Evolutionary conservation across 2,797 vertebrate species (phyloP).

Genomic region (Dicrostonyx torquatus): DNA sequence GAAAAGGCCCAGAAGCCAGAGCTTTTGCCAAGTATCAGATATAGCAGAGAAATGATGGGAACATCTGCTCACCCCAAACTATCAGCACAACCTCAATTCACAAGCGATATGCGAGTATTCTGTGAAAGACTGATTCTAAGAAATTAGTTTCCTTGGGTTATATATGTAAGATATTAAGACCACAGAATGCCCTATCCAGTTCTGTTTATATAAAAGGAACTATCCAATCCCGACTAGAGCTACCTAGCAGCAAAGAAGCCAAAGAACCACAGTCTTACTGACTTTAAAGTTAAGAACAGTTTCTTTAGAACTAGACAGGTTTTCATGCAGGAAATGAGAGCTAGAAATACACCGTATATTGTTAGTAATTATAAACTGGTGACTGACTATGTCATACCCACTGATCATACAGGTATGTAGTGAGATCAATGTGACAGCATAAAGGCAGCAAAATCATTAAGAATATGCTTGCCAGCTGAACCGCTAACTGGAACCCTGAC

Average conservation of each 20-base stretch:
- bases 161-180: background rate
- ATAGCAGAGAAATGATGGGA: background rate
- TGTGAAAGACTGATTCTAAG: background rate
- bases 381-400: background rate
- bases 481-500: background rate
- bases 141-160: constrained; percentile 2
- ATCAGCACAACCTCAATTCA: background rate
- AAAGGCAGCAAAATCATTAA: background rate
- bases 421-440: background rate
- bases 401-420: background rate
- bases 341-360: background rate
- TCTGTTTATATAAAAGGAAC: background rate
- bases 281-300: background rate
- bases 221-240: background rate
- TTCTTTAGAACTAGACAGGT: background rate
- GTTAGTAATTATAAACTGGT: background rate
- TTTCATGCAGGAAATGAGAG: background rate
- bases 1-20: background rate
- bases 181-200: background rate
- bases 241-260: background rate
- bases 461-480: background rate
- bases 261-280: background rate
- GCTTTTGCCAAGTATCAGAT: background rate
- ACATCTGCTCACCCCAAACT: background rate
- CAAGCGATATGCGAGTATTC: background rate